phyloP scores from a whole-genome alignment of 1,140 invertebrate genomes.

The Aphis gossypii region DNA sequence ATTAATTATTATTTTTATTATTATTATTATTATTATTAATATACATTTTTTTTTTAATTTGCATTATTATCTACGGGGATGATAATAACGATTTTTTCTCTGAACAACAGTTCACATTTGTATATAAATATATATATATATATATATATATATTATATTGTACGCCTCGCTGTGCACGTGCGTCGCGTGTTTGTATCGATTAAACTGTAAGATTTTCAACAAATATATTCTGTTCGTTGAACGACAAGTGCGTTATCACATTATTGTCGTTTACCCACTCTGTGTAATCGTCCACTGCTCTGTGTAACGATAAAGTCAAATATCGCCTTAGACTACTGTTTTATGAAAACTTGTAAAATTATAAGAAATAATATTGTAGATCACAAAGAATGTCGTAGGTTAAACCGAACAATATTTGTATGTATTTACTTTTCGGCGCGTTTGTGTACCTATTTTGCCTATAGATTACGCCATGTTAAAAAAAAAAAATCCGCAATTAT shows the following conservation, averaged over 20 bases:
- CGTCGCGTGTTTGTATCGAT: not conserved
- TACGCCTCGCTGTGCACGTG: not conserved
- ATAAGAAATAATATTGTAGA: not conserved
- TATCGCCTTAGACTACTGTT: not conserved
- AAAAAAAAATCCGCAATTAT: too few relatives aligned
- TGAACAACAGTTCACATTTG: not conserved
- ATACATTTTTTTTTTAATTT: not conserved
- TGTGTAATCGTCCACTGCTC: not conserved
- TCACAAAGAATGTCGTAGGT: not conserved
- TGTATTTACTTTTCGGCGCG: not conserved
- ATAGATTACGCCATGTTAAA: not conserved
- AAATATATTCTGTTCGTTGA: not conserved
- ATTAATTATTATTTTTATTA: not conserved
- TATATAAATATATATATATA: not conserved
- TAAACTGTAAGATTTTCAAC: constrained; percentile 18
- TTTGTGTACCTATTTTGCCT: not conserved
- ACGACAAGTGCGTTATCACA: not conserved
- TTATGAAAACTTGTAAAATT: not conserved
- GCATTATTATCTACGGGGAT: not conserved
- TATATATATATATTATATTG: not conserved
- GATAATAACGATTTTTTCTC: not conserved
- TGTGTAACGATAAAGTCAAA: not conserved
- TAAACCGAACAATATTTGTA: not conserved
- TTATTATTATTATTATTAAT: constrained; percentile 15
- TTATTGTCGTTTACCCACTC: not conserved